Percentiles rank a stretch among this genome's conserved stretches.
Evolutionary conservation across 1,140 invertebrate species (phyloP).

Genomic region (Apis laboriosa): DNA sequence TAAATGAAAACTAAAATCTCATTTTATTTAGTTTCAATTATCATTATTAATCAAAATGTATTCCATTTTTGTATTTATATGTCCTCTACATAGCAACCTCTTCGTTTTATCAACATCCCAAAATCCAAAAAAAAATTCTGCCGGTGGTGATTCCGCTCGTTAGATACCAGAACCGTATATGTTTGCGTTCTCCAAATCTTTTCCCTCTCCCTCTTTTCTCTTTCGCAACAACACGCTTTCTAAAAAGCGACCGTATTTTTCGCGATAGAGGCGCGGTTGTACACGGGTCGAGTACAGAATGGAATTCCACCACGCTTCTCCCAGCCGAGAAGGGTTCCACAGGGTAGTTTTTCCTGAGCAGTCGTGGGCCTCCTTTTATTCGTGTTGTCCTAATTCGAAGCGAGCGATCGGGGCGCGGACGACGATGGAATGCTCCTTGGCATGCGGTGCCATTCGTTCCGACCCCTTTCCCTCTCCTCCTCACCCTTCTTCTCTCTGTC

Average conservation of each 20-base stretch:
- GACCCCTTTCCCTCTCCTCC: not conserved
- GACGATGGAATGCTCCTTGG: conserved; percentile 68
- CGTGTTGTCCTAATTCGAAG: conserved; percentile 78
- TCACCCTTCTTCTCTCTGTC: conserved; percentile 14
- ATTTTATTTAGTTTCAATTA: no score
- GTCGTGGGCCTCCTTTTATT: conserved; percentile 62
- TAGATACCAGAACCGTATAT: not conserved
- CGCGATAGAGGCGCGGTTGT: conserved; percentile 62
- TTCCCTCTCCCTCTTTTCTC: conserved; percentile 16
- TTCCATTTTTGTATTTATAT: no score
- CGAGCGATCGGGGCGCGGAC: conserved; percentile 65
- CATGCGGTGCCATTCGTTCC: conserved; percentile 54
- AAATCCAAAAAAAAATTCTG: no score
- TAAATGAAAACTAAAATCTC: no score
- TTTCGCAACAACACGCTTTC: conserved; percentile 39
- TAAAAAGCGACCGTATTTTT: conserved; percentile 75
- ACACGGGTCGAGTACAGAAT: conserved; percentile 14
- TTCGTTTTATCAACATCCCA: no score
- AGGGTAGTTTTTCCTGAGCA: conserved; percentile 57
- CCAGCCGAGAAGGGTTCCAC: conserved; percentile 1
- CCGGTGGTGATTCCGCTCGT: no score
- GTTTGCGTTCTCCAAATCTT: not conserved
- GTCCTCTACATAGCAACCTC: no score
- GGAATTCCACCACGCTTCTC: conserved; percentile 66
- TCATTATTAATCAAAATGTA: no score